These are phyloP conservation scores for Sorex maritimensis DNA, from an alignment of 2,797 vertebrate species.

Conservation along the genomic window DNA sequence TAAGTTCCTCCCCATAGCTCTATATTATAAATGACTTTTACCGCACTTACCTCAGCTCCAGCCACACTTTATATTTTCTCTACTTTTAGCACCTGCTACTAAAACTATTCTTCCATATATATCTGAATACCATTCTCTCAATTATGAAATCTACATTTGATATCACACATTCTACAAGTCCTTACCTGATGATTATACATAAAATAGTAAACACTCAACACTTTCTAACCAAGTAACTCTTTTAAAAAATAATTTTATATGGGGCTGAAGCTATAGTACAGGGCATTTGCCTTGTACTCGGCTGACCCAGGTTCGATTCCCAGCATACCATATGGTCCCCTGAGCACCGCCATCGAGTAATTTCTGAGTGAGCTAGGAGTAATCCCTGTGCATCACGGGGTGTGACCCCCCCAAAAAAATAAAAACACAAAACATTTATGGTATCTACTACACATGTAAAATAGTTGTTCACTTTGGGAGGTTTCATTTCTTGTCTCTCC, in stretches of 20 bases:
- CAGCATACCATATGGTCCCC: too few species aligned
- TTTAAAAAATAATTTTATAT: not conserved
- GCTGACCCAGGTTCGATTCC: too few species aligned
- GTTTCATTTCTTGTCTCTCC: not conserved
- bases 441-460: not conserved
- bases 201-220: not conserved
- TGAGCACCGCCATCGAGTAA: too few species aligned
- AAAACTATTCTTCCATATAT: not conserved
- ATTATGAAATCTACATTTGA: not conserved
- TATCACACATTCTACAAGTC: not conserved
- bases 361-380: too few species aligned
- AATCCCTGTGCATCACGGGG: too few species aligned
- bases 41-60: not conserved
- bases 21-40: not conserved
- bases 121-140: not conserved
- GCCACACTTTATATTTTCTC: not conserved
- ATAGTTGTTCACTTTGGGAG: not conserved
- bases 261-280: too few species aligned
- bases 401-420: too few species aligned
- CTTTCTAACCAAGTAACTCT: not conserved
- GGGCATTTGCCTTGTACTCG: too few species aligned
- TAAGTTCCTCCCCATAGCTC: not conserved
- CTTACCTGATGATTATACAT: not conserved
- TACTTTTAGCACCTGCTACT: not conserved
- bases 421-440: too few species aligned